Percentiles rank a stretch among this genome's conserved stretches.
Conservation (phyloP, 2,888 invertebrate genomes). For the Colletes collaris region DNA sequence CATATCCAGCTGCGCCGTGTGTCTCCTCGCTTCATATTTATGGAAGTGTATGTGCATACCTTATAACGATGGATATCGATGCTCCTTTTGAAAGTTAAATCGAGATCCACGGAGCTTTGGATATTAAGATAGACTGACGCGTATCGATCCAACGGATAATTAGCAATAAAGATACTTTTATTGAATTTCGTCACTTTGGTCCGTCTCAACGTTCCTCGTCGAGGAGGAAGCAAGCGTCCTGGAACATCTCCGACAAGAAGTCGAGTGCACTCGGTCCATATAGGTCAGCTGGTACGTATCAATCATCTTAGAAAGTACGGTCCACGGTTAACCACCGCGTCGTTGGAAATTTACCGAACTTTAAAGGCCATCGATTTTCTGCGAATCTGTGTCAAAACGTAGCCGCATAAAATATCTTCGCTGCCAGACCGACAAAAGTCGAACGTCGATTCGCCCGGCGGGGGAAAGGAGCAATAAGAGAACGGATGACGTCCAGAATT, state of each 20-base stretch:
- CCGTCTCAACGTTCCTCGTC: too few relatives aligned
- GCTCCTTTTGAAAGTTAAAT: conserved; percentile 29
- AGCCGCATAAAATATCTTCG: background rate
- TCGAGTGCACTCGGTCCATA: too few relatives aligned
- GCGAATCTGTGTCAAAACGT: too few relatives aligned
- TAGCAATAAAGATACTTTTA: too few relatives aligned
- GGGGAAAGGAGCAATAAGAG: conserved; percentile 5
- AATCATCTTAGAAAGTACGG: too few relatives aligned
- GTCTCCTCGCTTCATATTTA: background rate
- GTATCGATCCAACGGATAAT: background rate
- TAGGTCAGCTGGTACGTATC: too few relatives aligned
- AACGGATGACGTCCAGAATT: conserved; percentile 21
- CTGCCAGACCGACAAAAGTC: background rate
- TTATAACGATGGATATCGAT: conserved; percentile 13
- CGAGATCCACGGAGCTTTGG: conserved; percentile 2
- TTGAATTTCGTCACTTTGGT: too few relatives aligned
- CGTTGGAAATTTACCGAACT: too few relatives aligned
- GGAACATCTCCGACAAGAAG: too few relatives aligned
- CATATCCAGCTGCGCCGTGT: background rate
- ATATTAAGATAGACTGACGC: conserved; percentile 5
- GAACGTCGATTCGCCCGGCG: background rate
- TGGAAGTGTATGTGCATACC: conserved; percentile 17
- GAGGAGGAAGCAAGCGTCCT: too few relatives aligned
- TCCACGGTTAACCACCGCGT: too few relatives aligned
- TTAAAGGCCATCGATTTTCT: too few relatives aligned